Base-by-base conservation (phyloP, 1,140 invertebrate genomes). In the Drosophila tristis region DNA sequence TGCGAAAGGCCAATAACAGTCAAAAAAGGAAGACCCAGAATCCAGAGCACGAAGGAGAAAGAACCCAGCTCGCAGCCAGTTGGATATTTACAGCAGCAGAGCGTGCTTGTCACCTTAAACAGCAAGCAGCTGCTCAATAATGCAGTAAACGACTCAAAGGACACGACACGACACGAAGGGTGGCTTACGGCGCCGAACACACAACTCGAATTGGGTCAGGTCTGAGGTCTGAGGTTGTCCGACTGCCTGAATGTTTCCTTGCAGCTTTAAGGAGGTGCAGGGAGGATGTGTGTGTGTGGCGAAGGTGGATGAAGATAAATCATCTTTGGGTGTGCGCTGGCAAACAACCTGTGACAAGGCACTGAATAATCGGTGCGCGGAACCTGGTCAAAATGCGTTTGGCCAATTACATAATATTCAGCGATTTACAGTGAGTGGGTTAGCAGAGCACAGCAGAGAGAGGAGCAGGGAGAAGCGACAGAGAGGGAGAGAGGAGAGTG, bases 351-450 rank as follows among this genome's bases (percentile, higher is more conserved):
- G 70, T 25, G 23, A 74, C 70, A 74, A 31, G 59, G 47, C 61
- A 57, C 49, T 75, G 73, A 66, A 66, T 66, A 75, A 75, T 75
- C 63, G 44, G 23, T 3, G 20, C 48, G 25, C 31, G 20, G 25
- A 53, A 57, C 25, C 43, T 45, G 49, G 39, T 39, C 35, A 53
- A 61, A 72, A 72, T 53, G 60, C 67, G 63, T 56, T 55, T 20
- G 48, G 51, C 35, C 70, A 61, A 85, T 87, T 87, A 78, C 51
- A 76, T 78, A 87, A 87, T 73, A 75, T 57, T 47, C 71, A 54
- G 53, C 29, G 67, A 66, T 66, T 66, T 56, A n/a, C 16, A 26
- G 74, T 43, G 62, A 68, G 63, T 81, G 66, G 77, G 74, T 77
- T 80, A 66, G 51, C 31, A 55, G 48, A 35, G 56, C 11, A 64